A percentile compares a stretch with the other conserved stretches of the same genome.
Conservation (phyloP, 2,888 invertebrate genomes). For the Cephus rjabovi region DNA sequence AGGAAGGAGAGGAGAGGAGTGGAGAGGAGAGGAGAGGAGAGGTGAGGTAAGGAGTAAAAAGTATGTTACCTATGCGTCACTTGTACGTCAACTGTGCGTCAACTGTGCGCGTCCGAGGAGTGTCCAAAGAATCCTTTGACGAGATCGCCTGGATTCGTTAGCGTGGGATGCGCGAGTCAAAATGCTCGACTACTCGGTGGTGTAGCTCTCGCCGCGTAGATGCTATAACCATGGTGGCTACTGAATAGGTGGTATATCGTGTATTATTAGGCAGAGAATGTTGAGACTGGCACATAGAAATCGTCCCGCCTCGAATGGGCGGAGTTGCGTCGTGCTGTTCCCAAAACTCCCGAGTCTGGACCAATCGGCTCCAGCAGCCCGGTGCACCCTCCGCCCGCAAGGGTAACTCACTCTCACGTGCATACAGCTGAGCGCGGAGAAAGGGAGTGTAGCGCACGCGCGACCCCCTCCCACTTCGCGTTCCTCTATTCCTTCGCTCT, state of each 20-base stretch:
- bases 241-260: conserved; percentile 59
- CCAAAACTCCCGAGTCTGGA: conserved; percentile 40
- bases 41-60: too few relatives aligned
- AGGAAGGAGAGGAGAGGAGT: too few relatives aligned
- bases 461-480: background rate
- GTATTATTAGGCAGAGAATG: conserved; percentile 57
- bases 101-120: too few relatives aligned
- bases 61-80: too few relatives aligned
- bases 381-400: conserved; percentile 24
- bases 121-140: background rate
- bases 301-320: conserved; percentile 53
- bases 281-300: conserved; percentile 26
- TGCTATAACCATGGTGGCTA: conserved; percentile 57
- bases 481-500: too few relatives aligned
- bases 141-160: background rate
- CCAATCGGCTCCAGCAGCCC: conserved; percentile 39
- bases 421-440: conserved; percentile 11
- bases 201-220: conserved; percentile 25
- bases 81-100: too few relatives aligned
- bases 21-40: too few relatives aligned
- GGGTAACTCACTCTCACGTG: conserved; percentile 45
- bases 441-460: background rate
- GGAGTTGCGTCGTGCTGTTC: conserved; percentile 39
- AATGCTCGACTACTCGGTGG: conserved; percentile 18
- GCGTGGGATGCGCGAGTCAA: background rate